Evolutionary conservation across 2,888 invertebrate genomes (phyloP).

Genomic region (Lasioglossum morio): DNA sequence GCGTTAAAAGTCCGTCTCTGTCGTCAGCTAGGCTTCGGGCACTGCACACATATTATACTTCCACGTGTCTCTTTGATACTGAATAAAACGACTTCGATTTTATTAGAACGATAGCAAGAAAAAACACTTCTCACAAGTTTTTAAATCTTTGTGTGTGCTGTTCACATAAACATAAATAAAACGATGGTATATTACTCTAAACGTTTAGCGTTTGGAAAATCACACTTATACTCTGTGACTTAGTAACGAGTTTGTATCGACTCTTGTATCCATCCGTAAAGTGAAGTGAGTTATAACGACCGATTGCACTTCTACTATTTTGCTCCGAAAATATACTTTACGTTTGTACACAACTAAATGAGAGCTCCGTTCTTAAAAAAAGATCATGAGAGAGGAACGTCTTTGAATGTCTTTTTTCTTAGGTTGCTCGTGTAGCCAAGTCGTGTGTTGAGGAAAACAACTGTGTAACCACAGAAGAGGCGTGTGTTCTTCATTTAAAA

Average conservation of each 20-base stretch:
- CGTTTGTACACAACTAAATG: neutral
- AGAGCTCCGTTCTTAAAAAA: neutral
- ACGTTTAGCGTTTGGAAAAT: conserved; percentile 46
- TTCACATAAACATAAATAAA: neutral
- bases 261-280: conserved; percentile 59
- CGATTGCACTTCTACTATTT: neutral
- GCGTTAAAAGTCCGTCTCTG: neutral
- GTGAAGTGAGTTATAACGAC: conserved; percentile 8
- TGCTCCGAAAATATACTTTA: neutral
- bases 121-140: neutral
- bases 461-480: conserved; percentile 7
- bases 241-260: conserved; percentile 69
- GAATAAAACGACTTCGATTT: conserved; percentile 74
- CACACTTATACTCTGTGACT: conserved; percentile 64
- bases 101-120: conserved; percentile 11
- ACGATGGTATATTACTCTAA: conserved; percentile 35
- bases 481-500: conserved; percentile 4
- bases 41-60: neutral
- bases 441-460: conserved; percentile 4
- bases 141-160: conserved; percentile 26
- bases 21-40: conserved; percentile 11
- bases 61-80: conserved; percentile 65
- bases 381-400: neutral
- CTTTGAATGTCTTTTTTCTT: conserved; percentile 5
- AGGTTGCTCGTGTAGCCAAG: neutral